Evolutionary conservation across 2,888 invertebrate genomes (phyloP), one percentile per base, ranked within the genome.

Genomic region (Mamestra brassicae): DNA sequence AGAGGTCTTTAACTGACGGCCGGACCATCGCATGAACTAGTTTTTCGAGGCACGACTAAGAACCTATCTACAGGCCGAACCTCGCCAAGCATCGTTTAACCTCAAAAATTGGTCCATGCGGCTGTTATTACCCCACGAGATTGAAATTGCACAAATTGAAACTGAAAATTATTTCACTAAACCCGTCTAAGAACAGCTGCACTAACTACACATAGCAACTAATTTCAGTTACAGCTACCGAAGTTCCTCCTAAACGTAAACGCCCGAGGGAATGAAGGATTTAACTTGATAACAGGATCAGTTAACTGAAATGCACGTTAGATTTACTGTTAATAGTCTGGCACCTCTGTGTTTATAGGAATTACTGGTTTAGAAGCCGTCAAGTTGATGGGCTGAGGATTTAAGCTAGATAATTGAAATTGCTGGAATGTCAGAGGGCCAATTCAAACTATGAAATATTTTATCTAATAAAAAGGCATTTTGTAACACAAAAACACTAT

Each of bases 241-340:
- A 76, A 84, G 71, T 84, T 77, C 42, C 42, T n/a, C 57, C 68
- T 74, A 50, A 69, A 60, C 69, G 65, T 69, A 38, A 76, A 63
- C n/a, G 71, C 85, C 73, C 65, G 17, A 13, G 76, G 84, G 78
- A 76, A 72, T 65, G 74, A 55, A 67, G 74, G 81, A 72, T 82
- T 68, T 61, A 76, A 82, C 76, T 76, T 66, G 78, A 71, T 86
- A 86, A 86, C 78, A 45, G 74, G 58, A 72, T 74, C 75, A 75
- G 84, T 73, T 75, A 86, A 84, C 74, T 84, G 87, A 84, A 85
- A 81, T 78, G 45, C 67, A 63, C 76, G 72, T 78, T 74, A 76
- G 50, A 81, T 78, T 73, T 73, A 68, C 69, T 50, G 69, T 63
- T 80, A 71, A 75, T 36, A 54, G 75, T 47, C 62, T 34, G 10